Evolutionary conservation across 2,113 vertebrate species (phyloP), one percentile per base, ranked within the genome.

Genomic region (Pygoscelis antarcticus): DNA sequence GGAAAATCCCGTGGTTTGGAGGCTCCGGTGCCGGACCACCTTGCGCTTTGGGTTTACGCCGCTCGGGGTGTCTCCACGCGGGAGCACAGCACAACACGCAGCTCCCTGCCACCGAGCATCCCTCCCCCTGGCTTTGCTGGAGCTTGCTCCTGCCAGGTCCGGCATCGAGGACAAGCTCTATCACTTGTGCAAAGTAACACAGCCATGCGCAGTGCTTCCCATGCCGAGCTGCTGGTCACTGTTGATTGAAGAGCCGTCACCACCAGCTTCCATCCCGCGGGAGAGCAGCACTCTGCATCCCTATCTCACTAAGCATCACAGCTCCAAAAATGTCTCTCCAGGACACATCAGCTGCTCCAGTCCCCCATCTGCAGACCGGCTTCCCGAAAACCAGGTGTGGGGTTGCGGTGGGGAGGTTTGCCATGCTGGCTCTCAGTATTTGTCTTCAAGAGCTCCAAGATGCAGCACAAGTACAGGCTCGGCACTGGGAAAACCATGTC

Each of bases 11-110:
- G 0, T 6, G 2, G 8, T 29, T 81, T 38, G n/a, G 32, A 57
- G 68, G 13, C 51, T 70, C 32, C 6, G 0, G 34, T 19, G 62
- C n/a, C 0, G 0, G 18, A 15, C 11, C 8, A 52, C 14, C 22
- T 58, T 2, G 2, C 4, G 2, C 18, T 22, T 19, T 19, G 57
- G 11, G 42, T 49, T 68, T 38, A 15, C 2, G 0, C 16, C 0
- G 0, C 60, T 46, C 72, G 12, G 64, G 15, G 36, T 57, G 18
- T 44, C 36, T 26, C 40, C 4, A 2, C 16, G 6, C 10, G 26
- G 76, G 30, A 74, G 62, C 38, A 32, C 13, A 14, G 51, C 38
- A 64, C 54, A 18, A 16, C 20, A 4, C 1, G 0, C 2, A 3
- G 40, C 66, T 54, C 55, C 32, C 65, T 25, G 57, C 14, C 32